Percentiles rank a stretch among this genome's conserved stretches.
These are phyloP conservation scores for Seira ritae DNA, from an alignment of 2,888 invertebrate species.

Conservation along the genomic window DNA sequence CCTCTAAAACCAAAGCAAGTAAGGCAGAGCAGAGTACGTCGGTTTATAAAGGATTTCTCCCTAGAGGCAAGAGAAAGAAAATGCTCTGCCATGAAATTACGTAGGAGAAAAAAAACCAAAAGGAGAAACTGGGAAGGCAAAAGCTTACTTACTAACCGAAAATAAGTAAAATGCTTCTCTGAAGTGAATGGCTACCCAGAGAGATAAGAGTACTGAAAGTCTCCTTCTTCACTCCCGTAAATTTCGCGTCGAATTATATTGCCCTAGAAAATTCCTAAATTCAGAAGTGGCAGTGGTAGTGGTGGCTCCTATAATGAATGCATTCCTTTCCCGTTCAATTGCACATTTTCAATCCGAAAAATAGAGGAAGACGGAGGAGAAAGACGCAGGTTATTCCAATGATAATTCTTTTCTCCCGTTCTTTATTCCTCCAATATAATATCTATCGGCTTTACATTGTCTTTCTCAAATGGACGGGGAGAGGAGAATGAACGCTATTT, in stretches of 20 bases:
- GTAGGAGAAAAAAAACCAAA: slow-evolving; percentile 28
- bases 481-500: too few species aligned
- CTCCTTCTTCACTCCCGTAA: not conserved
- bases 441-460: too few species aligned
- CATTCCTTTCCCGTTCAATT: not conserved
- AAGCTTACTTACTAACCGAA: slow-evolving; percentile 34
- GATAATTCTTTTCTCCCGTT: not conserved
- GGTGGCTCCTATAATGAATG: not conserved
- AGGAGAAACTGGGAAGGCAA: slow-evolving; percentile 46
- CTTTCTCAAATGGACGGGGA: too few species aligned
- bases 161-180: slow-evolving; percentile 31
- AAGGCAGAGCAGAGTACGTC: not conserved
- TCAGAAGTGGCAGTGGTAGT: too few species aligned
- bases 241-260: slow-evolving; percentile 2
- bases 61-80: slow-evolving; percentile 53
- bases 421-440: too few species aligned
- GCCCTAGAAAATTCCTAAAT: not conserved
- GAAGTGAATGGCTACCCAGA: slow-evolving; percentile 39
- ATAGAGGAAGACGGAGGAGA: not conserved
- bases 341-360: slow-evolving; percentile 1
- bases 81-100: slow-evolving; percentile 49
- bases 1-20: too few species aligned
- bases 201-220: slow-evolving; percentile 43
- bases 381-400: not conserved
- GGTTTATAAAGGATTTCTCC: slow-evolving; percentile 51